Percentiles rank a stretch among this genome's conserved stretches.
These are phyloP conservation scores for Cryptocheilus praepositus DNA, from an alignment of 2,888 invertebrate species.

Conservation along the genomic window DNA sequence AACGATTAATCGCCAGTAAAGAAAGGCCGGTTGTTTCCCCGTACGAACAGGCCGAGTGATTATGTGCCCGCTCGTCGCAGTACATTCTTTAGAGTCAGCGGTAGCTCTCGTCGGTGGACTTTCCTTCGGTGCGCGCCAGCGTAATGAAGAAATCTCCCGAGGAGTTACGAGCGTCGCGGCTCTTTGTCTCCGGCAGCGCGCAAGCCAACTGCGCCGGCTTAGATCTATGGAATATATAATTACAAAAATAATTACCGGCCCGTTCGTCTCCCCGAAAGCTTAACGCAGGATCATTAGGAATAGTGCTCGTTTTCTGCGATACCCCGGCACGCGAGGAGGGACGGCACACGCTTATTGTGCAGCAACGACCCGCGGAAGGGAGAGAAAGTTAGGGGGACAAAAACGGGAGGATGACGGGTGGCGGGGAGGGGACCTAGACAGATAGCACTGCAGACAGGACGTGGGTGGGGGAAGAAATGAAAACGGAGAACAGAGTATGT, in stretches of 20 bases:
- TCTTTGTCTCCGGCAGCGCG: no score
- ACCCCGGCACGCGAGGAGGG: neutral
- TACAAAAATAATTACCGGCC: conserved; percentile 42
- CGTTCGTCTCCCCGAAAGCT: conserved; percentile 38
- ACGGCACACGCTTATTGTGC: neutral
- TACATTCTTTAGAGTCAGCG: no score
- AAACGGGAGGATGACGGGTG: neutral
- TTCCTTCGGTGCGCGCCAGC: neutral
- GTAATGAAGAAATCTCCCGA: conserved; percentile 28
- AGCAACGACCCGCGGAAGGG: neutral
- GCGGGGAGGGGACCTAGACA: neutral
- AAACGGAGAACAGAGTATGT: conserved; percentile 33
- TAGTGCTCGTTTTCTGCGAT: conserved; percentile 32
- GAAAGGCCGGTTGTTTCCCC: no score
- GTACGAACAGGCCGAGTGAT: no score
- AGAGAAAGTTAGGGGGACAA: neutral
- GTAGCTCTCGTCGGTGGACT: no score
- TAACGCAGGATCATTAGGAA: conserved; percentile 43
- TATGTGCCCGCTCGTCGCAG: no score
- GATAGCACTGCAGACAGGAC: neutral
- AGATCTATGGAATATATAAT: neutral
- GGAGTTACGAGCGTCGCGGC: neutral
- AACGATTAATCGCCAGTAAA: no score
- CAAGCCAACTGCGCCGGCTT: no score
- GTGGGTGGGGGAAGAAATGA: neutral